Conservation (phyloP, 1,140 invertebrate genomes). For the Helicoverpa zea region DNA sequence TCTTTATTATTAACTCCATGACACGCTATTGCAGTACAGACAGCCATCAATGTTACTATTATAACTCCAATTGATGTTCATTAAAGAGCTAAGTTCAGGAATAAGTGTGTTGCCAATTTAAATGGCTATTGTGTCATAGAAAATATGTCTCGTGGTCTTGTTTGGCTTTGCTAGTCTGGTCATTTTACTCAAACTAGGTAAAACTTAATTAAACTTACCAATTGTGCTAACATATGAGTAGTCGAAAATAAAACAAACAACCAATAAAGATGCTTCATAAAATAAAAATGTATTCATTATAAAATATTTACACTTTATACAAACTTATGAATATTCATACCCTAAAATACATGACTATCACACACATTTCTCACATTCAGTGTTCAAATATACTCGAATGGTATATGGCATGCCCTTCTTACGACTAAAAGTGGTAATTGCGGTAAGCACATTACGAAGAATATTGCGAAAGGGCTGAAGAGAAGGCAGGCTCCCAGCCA, state of each 20-base stretch:
- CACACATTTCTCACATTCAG: conserved; percentile 3
- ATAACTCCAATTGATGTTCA: conserved; percentile 2
- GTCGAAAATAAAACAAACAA: conserved; percentile 1
- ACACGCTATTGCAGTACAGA: background rate
- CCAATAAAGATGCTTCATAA: conserved; percentile 2
- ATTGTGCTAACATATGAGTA: background rate
- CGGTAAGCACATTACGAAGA: conserved; percentile 85
- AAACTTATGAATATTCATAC: conserved; percentile 49
- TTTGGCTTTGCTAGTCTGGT: background rate
- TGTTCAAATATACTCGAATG: conserved; percentile 86
- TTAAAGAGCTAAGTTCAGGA: background rate
- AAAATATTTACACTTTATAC: conserved; percentile 62
- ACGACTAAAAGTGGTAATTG: conserved; percentile 85
- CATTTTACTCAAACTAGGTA: background rate
- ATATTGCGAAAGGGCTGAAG: conserved; percentile 85
- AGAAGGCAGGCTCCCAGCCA: conserved; percentile 84
- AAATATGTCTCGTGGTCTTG: too few relatives aligned
- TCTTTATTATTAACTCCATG: conserved; percentile 38
- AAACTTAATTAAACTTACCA: background rate
- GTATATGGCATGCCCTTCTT: conserved; percentile 85
- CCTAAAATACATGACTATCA: conserved; percentile 45
- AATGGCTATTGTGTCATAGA: background rate
- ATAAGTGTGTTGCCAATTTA: background rate
- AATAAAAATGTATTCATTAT: conserved; percentile 53
- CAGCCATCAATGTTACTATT: background rate